phyloP scores from a whole-genome alignment of 2,888 invertebrate genomes.

The Standfussiana lucernea region DNA sequence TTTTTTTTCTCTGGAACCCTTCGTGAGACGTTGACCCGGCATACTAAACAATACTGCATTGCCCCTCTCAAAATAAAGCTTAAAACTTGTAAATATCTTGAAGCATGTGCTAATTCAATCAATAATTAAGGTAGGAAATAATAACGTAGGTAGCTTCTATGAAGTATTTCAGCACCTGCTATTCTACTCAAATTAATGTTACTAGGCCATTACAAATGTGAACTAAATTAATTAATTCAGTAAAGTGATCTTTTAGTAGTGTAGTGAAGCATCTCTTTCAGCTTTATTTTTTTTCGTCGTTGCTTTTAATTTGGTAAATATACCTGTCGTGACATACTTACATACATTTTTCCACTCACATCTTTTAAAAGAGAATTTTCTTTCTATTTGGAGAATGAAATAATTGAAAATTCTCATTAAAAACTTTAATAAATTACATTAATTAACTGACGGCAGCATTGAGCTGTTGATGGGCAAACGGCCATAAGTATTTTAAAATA shows the following conservation, averaged over 20 bases:
- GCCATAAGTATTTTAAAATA: constrained; percentile 61
- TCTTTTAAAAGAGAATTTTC: constrained; percentile 31
- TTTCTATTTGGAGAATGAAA: constrained; percentile 16
- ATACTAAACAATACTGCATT: not conserved
- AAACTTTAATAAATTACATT: constrained; percentile 66
- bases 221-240: not conserved
- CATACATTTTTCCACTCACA: constrained; percentile 15
- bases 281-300: not conserved
- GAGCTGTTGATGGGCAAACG: constrained; percentile 65
- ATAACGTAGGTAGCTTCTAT: not conserved
- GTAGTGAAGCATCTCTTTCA: not conserved
- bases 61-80: not conserved
- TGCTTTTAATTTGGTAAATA: not conserved
- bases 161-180: constrained; percentile 17
- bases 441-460: constrained; percentile 65
- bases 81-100: not conserved
- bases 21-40: not conserved
- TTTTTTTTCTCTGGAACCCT: not conserved
- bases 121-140: not conserved
- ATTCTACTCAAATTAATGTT: not conserved
- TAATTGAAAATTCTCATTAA: constrained; percentile 45
- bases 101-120: not conserved
- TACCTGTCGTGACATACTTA: not conserved
- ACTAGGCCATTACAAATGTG: not conserved
- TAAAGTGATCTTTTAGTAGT: not conserved